phyloP scores from a whole-genome alignment of 2,113 vertebrate species.

The Phylloscopus trochiloides region DNA sequence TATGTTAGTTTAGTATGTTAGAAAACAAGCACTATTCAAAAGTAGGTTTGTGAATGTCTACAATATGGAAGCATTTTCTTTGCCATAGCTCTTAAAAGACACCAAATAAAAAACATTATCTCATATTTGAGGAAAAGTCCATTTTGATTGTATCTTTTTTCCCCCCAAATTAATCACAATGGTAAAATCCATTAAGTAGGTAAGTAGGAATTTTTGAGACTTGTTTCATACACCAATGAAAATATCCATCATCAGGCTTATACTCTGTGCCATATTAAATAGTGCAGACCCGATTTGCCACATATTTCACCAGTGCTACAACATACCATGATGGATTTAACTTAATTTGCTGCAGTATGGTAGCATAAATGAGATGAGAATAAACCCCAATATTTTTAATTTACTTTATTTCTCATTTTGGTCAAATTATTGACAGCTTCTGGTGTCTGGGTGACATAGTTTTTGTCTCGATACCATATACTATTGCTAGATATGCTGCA shows the following conservation, averaged over 20 bases:
- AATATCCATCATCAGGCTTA: not conserved
- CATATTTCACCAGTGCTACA: not conserved
- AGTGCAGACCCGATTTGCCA: not conserved
- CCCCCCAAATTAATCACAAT: accelerated
- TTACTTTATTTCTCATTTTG: conserved; percentile 49
- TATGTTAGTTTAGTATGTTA: not conserved
- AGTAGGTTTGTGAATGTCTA: not conserved
- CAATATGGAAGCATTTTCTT: not conserved
- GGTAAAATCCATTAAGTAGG: not conserved
- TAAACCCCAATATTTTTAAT: conserved; percentile 25
- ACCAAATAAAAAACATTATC: not conserved
- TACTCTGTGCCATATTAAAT: not conserved
- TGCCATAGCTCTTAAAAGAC: not conserved
- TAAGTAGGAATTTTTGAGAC: not conserved
- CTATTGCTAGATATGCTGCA: conserved; percentile 60
- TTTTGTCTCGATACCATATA: conserved; percentile 51
- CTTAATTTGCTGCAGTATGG: not conserved
- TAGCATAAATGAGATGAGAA: not conserved
- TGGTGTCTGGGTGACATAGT: conserved; percentile 35
- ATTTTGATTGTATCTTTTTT: not conserved
- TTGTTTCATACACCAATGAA: not conserved
- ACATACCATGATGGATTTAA: not conserved
- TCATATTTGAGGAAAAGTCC: not conserved
- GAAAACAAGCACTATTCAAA: not conserved
- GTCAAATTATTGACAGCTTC: conserved; percentile 45